Conservation (phyloP, 2,888 invertebrate genomes). For the Cotesia congregata region DNA sequence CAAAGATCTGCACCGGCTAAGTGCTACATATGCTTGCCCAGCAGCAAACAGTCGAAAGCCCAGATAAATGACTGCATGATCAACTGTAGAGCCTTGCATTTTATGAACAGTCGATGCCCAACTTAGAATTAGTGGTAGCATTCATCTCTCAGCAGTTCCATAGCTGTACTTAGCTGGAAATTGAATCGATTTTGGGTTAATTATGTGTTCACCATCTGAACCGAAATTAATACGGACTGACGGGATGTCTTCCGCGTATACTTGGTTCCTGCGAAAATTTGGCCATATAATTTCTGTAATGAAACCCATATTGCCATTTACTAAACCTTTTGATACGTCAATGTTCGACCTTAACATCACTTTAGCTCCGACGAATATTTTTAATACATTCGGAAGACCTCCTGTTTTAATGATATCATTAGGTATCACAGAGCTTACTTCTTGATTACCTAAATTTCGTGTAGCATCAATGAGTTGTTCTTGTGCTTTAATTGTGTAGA, state of each 20-base stretch:
- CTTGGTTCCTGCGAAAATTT: constrained; percentile 36
- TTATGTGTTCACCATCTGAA: not conserved
- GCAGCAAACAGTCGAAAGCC: constrained; percentile 41
- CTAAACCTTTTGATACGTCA: constrained; percentile 42
- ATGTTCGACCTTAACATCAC: constrained; percentile 56
- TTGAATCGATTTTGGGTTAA: constrained; percentile 27
- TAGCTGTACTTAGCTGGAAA: constrained; percentile 38
- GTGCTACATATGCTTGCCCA: constrained; percentile 48
- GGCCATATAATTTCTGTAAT: constrained; percentile 20
- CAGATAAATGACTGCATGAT: constrained; percentile 46
- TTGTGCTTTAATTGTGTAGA: constrained; percentile 44
- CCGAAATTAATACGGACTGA: constrained; percentile 28
- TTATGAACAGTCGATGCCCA: constrained; percentile 37
- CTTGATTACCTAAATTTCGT: constrained; percentile 20
- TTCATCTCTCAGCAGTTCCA: constrained; percentile 40
- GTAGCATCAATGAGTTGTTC: constrained; percentile 54
- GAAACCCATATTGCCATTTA: constrained; percentile 35
- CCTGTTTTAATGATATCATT: constrained; percentile 37
- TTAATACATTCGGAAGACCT: constrained; percentile 25
- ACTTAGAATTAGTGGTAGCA: constrained; percentile 31
- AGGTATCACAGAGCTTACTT: constrained; percentile 36
- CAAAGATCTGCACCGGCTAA: constrained; percentile 42
- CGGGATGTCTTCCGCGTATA: constrained; percentile 38
- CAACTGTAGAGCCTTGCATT: constrained; percentile 41
- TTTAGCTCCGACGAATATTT: constrained; percentile 43